Evolutionary conservation across 2,888 invertebrate species (phyloP).

Genomic region (Nephrotoma guestfalica): DNA sequence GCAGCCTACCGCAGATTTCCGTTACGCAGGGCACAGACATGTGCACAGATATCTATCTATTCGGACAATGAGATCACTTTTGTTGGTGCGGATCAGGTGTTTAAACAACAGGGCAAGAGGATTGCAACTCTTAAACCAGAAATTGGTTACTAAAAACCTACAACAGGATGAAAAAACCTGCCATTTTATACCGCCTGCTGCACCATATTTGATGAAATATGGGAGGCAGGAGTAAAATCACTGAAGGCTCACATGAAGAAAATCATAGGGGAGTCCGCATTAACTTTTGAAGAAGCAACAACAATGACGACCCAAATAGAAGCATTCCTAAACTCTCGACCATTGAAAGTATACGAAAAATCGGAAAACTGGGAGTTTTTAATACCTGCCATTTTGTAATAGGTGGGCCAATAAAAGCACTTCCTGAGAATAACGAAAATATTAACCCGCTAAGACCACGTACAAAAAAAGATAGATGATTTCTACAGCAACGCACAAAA

Average conservation of each 20-base stretch:
- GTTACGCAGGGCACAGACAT: too few species aligned
- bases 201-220: too few species aligned
- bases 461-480: neutral
- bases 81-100: too few species aligned
- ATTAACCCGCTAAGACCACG: neutral
- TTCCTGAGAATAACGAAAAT: neutral
- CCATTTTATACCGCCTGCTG: too few species aligned
- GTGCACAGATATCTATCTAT: too few species aligned
- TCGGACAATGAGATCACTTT: too few species aligned
- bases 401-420: neutral
- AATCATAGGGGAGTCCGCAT: neutral
- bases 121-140: too few species aligned
- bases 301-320: too few species aligned
- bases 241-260: neutral
- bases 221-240: neutral
- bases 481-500: neutral
- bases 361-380: neutral
- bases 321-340: neutral
- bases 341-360: neutral
- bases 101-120: too few species aligned
- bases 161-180: too few species aligned
- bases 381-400: neutral
- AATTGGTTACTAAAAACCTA: too few species aligned
- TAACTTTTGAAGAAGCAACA: neutral
- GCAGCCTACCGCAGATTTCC: too few species aligned